phyloP scores from a whole-genome alignment of 2,113 vertebrate species.

The Elachura formosa region DNA sequence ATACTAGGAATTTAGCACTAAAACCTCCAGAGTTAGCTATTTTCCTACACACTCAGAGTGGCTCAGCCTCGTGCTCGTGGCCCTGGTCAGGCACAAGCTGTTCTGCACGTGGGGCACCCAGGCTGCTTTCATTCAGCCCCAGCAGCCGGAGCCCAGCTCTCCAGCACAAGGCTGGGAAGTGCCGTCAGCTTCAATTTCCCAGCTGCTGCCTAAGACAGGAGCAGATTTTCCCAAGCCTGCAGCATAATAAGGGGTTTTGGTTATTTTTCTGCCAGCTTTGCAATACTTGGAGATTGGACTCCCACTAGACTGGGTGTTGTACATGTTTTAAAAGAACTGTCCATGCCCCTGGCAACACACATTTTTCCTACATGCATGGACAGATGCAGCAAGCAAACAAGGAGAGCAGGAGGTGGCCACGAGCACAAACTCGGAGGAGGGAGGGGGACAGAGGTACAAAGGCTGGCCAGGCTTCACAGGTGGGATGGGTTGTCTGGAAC shows the following conservation, averaged over 20 bases:
- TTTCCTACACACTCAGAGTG: neutral
- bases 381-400: neutral
- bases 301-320: constrained; percentile 11
- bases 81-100: neutral
- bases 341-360: constrained; percentile 5
- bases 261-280: constrained; percentile 17
- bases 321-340: constrained; percentile 27
- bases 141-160: neutral
- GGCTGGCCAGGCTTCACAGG: neutral
- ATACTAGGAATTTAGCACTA: neutral
- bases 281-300: neutral
- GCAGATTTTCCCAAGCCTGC: constrained; percentile 35
- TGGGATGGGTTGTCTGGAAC: neutral
- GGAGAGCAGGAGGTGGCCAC: neutral
- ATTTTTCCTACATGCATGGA: neutral
- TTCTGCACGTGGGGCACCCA: fast-evolving
- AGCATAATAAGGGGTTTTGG: neutral
- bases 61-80: fast-evolving
- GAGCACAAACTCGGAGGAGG: neutral
- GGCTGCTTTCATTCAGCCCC: neutral
- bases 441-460: neutral
- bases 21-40: neutral
- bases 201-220: constrained; percentile 17
- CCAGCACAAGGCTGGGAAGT: neutral
- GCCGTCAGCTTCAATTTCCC: neutral